Conservation (phyloP, 2,113 vertebrate species). For the Asarcornis scutulata region DNA sequence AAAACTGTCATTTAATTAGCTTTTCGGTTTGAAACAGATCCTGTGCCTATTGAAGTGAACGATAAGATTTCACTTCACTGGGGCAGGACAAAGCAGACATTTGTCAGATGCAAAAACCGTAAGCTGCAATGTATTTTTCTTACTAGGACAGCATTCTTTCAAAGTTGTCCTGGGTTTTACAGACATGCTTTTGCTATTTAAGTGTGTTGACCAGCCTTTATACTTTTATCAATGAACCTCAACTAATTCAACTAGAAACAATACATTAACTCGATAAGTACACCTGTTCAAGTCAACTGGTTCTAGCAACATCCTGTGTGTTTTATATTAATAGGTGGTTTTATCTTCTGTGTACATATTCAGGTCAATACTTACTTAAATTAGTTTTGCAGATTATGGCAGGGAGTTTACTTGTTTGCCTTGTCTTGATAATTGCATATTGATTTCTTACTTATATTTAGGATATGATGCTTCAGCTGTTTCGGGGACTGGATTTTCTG, state of each 20-base stretch:
- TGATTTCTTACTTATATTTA: constrained; percentile 61
- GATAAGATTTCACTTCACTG: background rate
- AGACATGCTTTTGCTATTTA: background rate
- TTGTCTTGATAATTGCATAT: background rate
- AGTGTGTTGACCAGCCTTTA: background rate
- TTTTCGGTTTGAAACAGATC: background rate
- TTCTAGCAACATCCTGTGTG: background rate
- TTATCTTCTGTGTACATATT: constrained; percentile 4
- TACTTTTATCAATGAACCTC: background rate
- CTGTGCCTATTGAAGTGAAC: background rate
- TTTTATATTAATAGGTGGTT: background rate
- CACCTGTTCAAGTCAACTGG: background rate
- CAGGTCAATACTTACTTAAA: background rate
- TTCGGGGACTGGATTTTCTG: constrained; percentile 96
- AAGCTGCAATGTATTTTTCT: background rate
- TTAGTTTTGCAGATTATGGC: background rate
- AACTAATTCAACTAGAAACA: background rate
- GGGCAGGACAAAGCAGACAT: background rate
- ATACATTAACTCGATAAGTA: background rate
- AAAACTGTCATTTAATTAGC: background rate
- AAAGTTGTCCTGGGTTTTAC: background rate
- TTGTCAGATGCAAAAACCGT: background rate
- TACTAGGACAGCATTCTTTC: background rate
- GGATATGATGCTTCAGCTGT: constrained; percentile 99
- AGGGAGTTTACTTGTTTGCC: background rate